Evolutionary conservation across 2,888 invertebrate genomes (phyloP).

Genomic region (Gastrophysa polygoni): DNA sequence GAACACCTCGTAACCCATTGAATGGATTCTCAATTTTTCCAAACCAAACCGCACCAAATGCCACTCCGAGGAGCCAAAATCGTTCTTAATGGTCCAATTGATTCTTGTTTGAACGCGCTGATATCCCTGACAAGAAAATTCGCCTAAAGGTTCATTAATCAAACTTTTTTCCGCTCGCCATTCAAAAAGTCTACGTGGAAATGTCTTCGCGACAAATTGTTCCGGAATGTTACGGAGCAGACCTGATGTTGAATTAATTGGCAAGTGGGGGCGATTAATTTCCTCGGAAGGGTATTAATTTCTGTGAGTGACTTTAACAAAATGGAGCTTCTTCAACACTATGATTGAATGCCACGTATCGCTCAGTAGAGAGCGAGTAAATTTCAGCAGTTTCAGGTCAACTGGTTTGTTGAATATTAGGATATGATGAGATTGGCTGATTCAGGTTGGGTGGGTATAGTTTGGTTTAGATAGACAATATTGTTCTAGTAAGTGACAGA

Average conservation of each 20-base stretch:
- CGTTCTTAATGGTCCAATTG: slow-evolving; percentile 45
- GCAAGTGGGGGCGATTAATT: slow-evolving; percentile 14
- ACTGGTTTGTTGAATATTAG: too few relatives aligned
- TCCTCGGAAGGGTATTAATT: neutral
- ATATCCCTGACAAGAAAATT: slow-evolving; percentile 41
- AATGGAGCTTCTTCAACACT: too few relatives aligned
- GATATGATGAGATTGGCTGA: too few relatives aligned
- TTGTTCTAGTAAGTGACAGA: too few relatives aligned
- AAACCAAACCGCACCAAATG: neutral
- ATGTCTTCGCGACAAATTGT: slow-evolving; percentile 32
- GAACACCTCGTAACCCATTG: too few relatives aligned
- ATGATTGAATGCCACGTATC: too few relatives aligned
- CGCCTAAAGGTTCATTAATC: slow-evolving; percentile 49
- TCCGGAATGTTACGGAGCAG: slow-evolving; percentile 21
- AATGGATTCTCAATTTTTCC: too few relatives aligned
- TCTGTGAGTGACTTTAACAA: neutral
- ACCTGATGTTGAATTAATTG: slow-evolving; percentile 23
- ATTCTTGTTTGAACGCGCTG: slow-evolving; percentile 43
- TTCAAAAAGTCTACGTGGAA: slow-evolving; percentile 16
- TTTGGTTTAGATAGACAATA: too few relatives aligned
- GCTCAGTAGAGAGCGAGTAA: too few relatives aligned
- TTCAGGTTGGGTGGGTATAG: too few relatives aligned
- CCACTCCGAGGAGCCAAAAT: slow-evolving; percentile 28
- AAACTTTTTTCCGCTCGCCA: slow-evolving; percentile 36
- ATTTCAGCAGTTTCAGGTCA: too few relatives aligned